A percentile compares a stretch with the other conserved stretches of the same genome.
These are phyloP conservation scores for Thecocarcelia acutangulata DNA, from an alignment of 2,888 invertebrate species.

Conservation along the genomic window DNA sequence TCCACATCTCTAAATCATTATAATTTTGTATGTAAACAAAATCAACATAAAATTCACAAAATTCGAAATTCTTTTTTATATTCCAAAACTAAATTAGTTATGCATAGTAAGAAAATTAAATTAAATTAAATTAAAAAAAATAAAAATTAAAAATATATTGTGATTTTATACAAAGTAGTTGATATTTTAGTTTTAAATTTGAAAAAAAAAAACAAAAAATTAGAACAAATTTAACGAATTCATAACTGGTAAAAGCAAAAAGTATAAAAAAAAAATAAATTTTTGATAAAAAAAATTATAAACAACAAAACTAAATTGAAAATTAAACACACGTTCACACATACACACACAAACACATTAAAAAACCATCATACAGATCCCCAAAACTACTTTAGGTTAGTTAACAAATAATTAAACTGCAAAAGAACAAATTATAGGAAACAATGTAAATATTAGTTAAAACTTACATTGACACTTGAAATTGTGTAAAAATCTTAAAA, in stretches of 20 bases:
- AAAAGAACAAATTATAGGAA: slow-evolving; percentile 34
- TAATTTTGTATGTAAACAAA: slow-evolving; percentile 29
- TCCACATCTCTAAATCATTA: slow-evolving; percentile 37
- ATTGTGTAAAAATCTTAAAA: not conserved
- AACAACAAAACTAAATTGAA: slow-evolving; percentile 23
- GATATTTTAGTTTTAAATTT: slow-evolving; percentile 70
- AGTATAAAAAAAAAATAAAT: slow-evolving; percentile 20
- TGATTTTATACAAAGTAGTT: slow-evolving; percentile 74
- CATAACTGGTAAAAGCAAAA: slow-evolving; percentile 48
- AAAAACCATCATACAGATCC: slow-evolving; percentile 1
- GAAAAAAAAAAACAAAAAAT: slow-evolving; percentile 40
- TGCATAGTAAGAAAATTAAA: slow-evolving; percentile 40
- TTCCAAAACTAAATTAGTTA: slow-evolving; percentile 61
- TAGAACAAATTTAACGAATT: slow-evolving; percentile 65
- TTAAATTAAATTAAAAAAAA: slow-evolving; percentile 40
- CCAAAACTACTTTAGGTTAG: slow-evolving; percentile 64
- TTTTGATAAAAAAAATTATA: slow-evolving; percentile 50
- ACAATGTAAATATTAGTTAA: slow-evolving; percentile 55
- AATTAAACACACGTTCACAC: slow-evolving; percentile 15
- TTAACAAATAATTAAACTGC: slow-evolving; percentile 45
- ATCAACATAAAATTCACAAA: slow-evolving; percentile 33
- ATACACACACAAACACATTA: not conserved
- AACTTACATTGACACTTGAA: slow-evolving; percentile 17
- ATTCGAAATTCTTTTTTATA: slow-evolving; percentile 60
- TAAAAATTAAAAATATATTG: slow-evolving; percentile 66